These are phyloP conservation scores for Onychomys torridus DNA, from an alignment of 2,797 vertebrate genomes.

Conservation along the genomic window DNA sequence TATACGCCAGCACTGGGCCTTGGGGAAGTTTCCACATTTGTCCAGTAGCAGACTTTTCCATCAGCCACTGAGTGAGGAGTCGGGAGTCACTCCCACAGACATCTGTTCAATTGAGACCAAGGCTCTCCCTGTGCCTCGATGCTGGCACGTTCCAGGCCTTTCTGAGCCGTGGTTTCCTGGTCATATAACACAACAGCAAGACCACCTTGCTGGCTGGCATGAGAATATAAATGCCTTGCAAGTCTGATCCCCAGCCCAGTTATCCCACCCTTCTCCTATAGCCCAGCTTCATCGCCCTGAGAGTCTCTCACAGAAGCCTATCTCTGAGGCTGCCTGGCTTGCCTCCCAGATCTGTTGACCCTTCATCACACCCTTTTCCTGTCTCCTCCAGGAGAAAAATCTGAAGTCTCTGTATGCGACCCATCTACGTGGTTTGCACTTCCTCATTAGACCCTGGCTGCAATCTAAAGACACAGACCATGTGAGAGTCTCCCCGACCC, in stretches of 20 bases:
- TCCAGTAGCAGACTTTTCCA: neutral
- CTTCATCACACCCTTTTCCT: rapidly evolving
- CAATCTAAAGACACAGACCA: rapidly evolving
- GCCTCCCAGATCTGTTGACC: neutral
- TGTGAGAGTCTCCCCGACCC: neutral
- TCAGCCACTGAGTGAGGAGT: neutral
- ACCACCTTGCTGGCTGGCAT: neutral
- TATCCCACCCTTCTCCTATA: neutral
- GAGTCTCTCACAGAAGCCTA: neutral
- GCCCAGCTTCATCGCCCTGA: neutral
- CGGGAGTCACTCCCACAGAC: neutral
- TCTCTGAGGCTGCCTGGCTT: neutral
- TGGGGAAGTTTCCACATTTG: neutral
- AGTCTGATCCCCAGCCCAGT: neutral
- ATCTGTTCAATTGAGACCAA: neutral
- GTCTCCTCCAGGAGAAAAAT: too few relatives aligned
- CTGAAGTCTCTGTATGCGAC: too few relatives aligned
- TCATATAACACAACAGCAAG: rapidly evolving
- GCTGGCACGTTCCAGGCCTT: neutral
- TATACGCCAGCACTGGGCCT: too few relatives aligned
- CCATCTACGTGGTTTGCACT: too few relatives aligned
- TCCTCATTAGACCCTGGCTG: neutral
- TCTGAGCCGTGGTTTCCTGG: neutral
- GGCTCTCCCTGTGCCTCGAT: neutral
- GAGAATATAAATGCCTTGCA: neutral